Evolutionary conservation across 2,888 invertebrate species (phyloP), one percentile per base, ranked within the genome.

Genomic region (Mesoligia furuncula): DNA sequence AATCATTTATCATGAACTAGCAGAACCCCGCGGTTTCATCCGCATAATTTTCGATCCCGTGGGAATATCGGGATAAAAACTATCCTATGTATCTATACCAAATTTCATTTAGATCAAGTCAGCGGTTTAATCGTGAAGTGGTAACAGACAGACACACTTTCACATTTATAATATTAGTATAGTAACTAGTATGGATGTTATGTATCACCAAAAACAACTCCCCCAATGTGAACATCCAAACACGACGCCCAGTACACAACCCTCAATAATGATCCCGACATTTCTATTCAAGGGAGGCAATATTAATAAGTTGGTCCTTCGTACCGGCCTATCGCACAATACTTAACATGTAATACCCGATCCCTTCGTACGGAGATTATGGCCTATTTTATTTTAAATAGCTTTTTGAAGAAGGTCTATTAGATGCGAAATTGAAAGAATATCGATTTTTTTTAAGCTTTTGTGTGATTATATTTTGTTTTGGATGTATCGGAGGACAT

Each of bases 291-390:
- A 87, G 88, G 85, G 88, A 85, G 87, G 85, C 87, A 90, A 90
- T 91, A 92, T 92, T 92, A 92, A 92, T 92, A 91, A 91, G 90
- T 85, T 83, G 88, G 82, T 83, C 88, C 90, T 86, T 83, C 75
- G 75, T 68, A 79, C 85, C 74, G 42, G 74, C 79, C 62, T 61
- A 80, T 83, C 81, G 76, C 75, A 77, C 81, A 79, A 88, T 85
- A 84, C 88, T 86, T 86, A 88, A 82, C 88, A 83, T 88, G 87
- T 85, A 87, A 85, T 84, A 73, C 75, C 31, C 73, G 79, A 83
- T 79, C 88, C 88, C 81, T 84, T 67, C 85, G 70, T 79, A 87
- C 80, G 61, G 71, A 86, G 88, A 88, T 88, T 88, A 88, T 67
- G 83, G 73, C 48, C 86, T 81, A 87, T 88, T 87, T 88, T 85